phyloP scores from a whole-genome alignment of 2,797 vertebrate genomes.

The Sternarchorhynchus goeldii region DNA sequence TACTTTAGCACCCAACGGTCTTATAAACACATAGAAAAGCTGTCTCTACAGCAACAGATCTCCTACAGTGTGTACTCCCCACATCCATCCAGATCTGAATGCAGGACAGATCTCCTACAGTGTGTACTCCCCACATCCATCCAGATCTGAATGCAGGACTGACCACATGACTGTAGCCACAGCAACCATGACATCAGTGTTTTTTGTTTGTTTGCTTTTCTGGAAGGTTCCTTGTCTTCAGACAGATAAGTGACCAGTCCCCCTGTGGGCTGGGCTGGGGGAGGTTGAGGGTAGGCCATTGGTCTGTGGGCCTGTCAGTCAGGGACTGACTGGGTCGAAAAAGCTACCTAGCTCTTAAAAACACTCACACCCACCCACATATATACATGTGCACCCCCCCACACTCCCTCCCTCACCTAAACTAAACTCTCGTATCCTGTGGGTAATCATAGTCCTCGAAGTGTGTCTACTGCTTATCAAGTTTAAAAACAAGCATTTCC shows the following conservation, averaged over 20 bases:
- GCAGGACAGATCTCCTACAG: background rate
- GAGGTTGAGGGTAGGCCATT: background rate
- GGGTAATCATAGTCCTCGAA: constrained; percentile 21
- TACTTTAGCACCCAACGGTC: too few relatives aligned
- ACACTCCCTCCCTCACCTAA: too few relatives aligned
- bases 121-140: background rate
- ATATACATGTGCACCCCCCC: too few relatives aligned
- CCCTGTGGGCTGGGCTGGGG: background rate
- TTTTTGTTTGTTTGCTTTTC: constrained; percentile 18
- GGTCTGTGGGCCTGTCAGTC: too few relatives aligned
- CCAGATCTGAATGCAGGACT: background rate
- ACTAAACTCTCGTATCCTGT: background rate
- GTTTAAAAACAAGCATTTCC: background rate
- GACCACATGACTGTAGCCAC: constrained; percentile 13
- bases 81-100: background rate
- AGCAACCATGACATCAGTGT: constrained; percentile 29
- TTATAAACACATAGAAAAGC: too few relatives aligned
- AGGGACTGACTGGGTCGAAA: too few relatives aligned
- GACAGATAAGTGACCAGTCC: background rate
- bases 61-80: too few relatives aligned
- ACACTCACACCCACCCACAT: too few relatives aligned
- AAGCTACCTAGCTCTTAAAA: too few relatives aligned
- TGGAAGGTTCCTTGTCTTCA: background rate
- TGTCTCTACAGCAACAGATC: too few relatives aligned
- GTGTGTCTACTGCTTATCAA: constrained; percentile 32